Evolutionary conservation across 2,888 invertebrate genomes (phyloP), one percentile per base, ranked within the genome.

Genomic region (Oscheius myriophilus): DNA sequence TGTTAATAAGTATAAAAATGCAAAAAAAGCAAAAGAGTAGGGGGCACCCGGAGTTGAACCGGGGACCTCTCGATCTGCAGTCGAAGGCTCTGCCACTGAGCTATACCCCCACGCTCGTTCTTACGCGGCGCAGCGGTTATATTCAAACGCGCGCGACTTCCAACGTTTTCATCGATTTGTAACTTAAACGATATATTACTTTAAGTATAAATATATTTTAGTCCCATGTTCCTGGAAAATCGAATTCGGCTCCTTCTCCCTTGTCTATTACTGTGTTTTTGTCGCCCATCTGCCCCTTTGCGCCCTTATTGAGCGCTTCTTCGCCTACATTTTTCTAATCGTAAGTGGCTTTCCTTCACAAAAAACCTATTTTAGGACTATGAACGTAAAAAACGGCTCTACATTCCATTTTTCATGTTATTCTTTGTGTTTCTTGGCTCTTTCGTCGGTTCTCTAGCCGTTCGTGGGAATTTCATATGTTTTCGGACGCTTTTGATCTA

Each of bases 71-170:
- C 82, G 83, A 83, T 83, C 83, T 83, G 83, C 83, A 83, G 82
- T 83, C 83, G 81, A 83, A 82, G 82, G 83, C 83, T 83, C 83
- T 83, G 74, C 83, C 83, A 80, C 83, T 83, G 83, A 83, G 83
- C 83, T 83, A 83, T 80, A 78, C 80, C 80, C 80, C 80, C 80
- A 33, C 33, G 33, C 9, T 3, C n/a, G n/a, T n/a, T n/a, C n/a
- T n/a, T n/a, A n/a, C n/a, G n/a, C n/a, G n/a, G n/a, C n/a, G n/a
- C n/a, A n/a, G n/a, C n/a, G n/a, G n/a, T n/a, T n/a, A n/a, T n/a
- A n/a, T n/a, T n/a, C n/a, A n/a, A n/a, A n/a, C n/a, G n/a, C n/a
- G n/a, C n/a, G n/a, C n/a, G n/a, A n/a, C n/a, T n/a, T n/a, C n/a
- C n/a, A n/a, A n/a, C n/a, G n/a, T n/a, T n/a, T n/a, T n/a, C n/a